Base-by-base conservation (phyloP, 1,140 invertebrate species). In the Pissodes strobi region DNA sequence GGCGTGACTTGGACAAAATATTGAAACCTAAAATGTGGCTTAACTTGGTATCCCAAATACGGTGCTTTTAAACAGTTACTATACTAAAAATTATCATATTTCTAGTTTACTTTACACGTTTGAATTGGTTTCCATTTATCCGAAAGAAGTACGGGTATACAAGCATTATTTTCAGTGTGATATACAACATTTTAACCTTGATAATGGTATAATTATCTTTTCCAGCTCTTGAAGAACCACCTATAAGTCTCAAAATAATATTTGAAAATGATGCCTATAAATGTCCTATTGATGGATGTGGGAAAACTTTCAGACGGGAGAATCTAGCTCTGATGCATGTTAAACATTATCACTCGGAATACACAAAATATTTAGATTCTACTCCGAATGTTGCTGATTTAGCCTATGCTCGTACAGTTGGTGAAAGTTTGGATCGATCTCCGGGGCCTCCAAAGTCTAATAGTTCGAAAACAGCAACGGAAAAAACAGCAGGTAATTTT, bases 241-340 rank as follows among this genome's bases (percentile, higher is more conserved):
- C 41, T 21, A 64, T 51, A 30, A 56, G 27, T 51, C 65, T 75
- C 10, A 76, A 74, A 61, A 74, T 75, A 12, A 64, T 69, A 12
- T 60, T 74, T 22, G 68, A 89, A 48, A 85, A 90, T 30, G 88
- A 87, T 69, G 79, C 86, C 8, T 87, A 89, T 39, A 85, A 88
- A 19, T 97, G 94, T 78, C 90, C 90, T 0, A 88, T 90, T 53
- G 86, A 90, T 55, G 88, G 86, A 3, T 97, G 94, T 74, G 85
- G 83, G 10, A 97, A 97, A 79, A 90, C 88, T 63, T 96, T 95
- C 76, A 82, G 94, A 15, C 95, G 94, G 74, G 92, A 95, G 72
- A 93, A 91, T 69, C 83, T 95, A 21, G 79, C 95, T 1, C 87
- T 90, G 77, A 94, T 94, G 87, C 92, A 95, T 71, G 88, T 94